These are phyloP conservation scores for Apogon hyalosoma DNA, from an alignment of 2,797 vertebrate genomes.

Conservation along the genomic window DNA sequence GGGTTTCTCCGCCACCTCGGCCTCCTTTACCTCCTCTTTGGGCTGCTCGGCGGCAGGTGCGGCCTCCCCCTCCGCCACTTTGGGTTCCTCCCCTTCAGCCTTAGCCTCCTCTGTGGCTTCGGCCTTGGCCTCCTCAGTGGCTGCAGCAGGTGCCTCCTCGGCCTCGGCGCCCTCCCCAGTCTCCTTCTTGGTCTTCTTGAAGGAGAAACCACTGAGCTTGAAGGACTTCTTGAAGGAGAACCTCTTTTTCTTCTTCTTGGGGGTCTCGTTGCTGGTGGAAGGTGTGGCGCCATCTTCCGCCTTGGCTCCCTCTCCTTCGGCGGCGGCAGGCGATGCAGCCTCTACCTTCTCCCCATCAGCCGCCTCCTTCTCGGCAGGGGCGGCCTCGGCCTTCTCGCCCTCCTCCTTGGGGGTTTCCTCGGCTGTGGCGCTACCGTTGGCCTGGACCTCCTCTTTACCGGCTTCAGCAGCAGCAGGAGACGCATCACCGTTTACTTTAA, in stretches of 20 bases:
- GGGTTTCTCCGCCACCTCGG: constrained; percentile 49
- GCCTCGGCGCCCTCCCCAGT: constrained; percentile 86
- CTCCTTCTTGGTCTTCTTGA: constrained; percentile 97
- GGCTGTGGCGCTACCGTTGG: constrained; percentile 88
- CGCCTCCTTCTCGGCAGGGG: constrained; percentile 67
- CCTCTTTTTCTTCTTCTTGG: constrained; percentile 97
- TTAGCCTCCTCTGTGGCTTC: constrained; percentile 77
- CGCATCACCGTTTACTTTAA: constrained; percentile 94
- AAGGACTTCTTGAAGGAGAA: constrained; percentile 98
- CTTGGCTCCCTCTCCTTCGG: constrained; percentile 87
- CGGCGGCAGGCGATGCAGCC: constrained; percentile 82
- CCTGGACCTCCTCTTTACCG: constrained; percentile 90
- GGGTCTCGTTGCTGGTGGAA: constrained; percentile 91
- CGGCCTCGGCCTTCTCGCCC: constrained; percentile 71
- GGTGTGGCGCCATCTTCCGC: constrained; percentile 86
- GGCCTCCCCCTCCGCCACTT: constrained; percentile 76
- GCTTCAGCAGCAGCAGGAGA: constrained; percentile 89
- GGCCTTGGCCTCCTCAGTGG: constrained; percentile 80
- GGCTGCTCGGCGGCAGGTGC: constrained; percentile 70
- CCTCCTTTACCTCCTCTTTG: constrained; percentile 77
- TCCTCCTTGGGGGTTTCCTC: constrained; percentile 86
- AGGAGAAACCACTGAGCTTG: constrained; percentile 95
- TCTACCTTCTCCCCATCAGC: constrained; percentile 81
- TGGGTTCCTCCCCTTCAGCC: constrained; percentile 77
- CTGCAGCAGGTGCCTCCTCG: constrained; percentile 74